Percentiles rank a stretch among this genome's conserved stretches.
Conservation (phyloP, 1,140 invertebrate genomes). For the Acromyrmex heyeri region DNA sequence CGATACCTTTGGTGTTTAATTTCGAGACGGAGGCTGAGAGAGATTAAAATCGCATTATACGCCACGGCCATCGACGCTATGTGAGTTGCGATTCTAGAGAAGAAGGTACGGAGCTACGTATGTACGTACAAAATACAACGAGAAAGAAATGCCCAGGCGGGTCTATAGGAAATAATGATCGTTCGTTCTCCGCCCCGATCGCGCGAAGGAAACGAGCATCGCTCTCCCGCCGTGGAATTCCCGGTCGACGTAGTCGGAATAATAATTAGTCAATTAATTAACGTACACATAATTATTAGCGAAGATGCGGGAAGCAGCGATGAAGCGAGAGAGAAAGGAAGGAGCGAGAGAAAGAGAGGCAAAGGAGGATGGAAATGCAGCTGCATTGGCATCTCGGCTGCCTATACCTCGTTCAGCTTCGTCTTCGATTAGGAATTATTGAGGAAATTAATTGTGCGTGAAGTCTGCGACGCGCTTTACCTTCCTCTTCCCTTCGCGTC, state of each 20-base stretch:
- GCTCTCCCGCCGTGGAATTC: conserved; percentile 69
- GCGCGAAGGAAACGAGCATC: conserved; percentile 57
- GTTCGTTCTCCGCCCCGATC: conserved; percentile 61
- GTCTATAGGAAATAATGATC: conserved; percentile 81
- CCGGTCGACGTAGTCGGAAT: conserved; percentile 79
- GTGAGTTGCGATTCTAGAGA: conserved; percentile 44
- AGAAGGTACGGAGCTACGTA: not conserved
- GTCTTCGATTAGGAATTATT: conserved; percentile 83
- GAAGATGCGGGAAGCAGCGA: conserved; percentile 75
- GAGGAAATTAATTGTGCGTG: conserved; percentile 87
- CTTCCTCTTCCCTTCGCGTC: conserved; percentile 21
- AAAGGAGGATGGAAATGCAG: conserved; percentile 54
- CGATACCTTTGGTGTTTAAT: conserved; percentile 51
- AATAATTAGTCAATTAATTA: conserved; percentile 87
- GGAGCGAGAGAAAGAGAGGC: not conserved
- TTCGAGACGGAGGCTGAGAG: conserved; percentile 1
- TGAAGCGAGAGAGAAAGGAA: conserved; percentile 31
- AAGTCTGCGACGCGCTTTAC: conserved; percentile 74
- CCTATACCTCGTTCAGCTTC: conserved; percentile 71
- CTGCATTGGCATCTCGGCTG: conserved; percentile 55
- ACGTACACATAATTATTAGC: conserved; percentile 86
- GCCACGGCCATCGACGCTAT: conserved; percentile 48
- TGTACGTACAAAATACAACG: not conserved
- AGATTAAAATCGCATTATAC: conserved; percentile 64
- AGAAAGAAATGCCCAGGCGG: conserved; percentile 39